Conservation (phyloP, 2,888 invertebrate genomes). For the Caenorhabditis sp. region DNA sequence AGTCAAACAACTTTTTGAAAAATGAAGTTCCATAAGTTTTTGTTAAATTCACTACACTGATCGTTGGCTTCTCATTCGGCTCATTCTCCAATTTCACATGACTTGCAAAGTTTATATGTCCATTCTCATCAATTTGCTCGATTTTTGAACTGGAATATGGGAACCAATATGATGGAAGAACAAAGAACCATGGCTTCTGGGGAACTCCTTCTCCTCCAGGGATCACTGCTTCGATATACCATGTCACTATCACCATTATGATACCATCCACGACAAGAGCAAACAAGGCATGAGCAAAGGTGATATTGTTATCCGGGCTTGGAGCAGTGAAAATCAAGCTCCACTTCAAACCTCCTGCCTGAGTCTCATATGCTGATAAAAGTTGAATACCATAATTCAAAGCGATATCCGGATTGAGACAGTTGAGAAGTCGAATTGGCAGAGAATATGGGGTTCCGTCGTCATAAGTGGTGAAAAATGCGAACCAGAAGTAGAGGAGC, state of each 20-base stretch:
- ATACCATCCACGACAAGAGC: constrained; percentile 60
- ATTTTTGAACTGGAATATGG: constrained; percentile 37
- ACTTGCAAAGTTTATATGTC: constrained; percentile 5
- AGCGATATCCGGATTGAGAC: constrained; percentile 63
- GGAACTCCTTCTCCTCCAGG: constrained; percentile 84
- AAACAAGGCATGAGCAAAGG: constrained; percentile 53
- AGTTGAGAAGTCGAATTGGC: constrained; percentile 51
- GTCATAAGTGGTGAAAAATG: constrained; percentile 56
- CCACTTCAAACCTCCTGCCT: constrained; percentile 62
- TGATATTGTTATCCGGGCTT: constrained; percentile 56
- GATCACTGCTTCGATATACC: constrained; percentile 86
- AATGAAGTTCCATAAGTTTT: constrained; percentile 62
- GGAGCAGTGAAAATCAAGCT: constrained; percentile 40
- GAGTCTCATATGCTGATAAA: constrained; percentile 62
- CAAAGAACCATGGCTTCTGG: constrained; percentile 81
- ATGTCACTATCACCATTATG: constrained; percentile 80
- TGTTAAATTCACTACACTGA: constrained; percentile 55
- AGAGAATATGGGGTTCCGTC: constrained; percentile 44
- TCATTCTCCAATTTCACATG: constrained; percentile 31
- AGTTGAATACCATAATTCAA: constrained; percentile 54
- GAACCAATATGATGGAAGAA: constrained; percentile 64
- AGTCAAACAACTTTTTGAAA: constrained; percentile 64
- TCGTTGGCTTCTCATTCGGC: constrained; percentile 44
- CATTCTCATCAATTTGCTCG: constrained; percentile 12
- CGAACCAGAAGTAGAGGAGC: constrained; percentile 63